Conservation (phyloP, 1,140 invertebrate species). For the Oppia nitens region DNA sequence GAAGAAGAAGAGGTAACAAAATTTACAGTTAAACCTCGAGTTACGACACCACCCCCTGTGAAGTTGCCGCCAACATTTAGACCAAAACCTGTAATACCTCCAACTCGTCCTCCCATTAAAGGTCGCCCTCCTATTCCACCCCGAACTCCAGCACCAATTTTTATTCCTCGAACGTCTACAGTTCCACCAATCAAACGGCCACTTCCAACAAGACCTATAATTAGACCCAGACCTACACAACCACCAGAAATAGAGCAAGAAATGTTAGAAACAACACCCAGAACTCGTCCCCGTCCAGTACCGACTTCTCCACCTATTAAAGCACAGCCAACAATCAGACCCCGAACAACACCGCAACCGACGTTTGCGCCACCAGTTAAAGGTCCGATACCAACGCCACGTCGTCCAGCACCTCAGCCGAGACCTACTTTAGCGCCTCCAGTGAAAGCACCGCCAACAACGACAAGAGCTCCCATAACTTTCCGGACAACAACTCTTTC, state of each 20-base stretch:
- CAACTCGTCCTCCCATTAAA: background rate
- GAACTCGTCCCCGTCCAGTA: background rate
- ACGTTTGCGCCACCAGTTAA: background rate
- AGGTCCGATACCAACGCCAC: background rate
- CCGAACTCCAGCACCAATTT: background rate
- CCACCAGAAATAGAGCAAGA: background rate
- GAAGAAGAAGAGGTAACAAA: background rate
- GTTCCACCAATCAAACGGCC: background rate
- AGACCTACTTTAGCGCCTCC: constrained; percentile 1
- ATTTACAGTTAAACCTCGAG: background rate
- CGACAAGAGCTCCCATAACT: background rate
- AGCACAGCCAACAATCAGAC: background rate
- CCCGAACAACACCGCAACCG: background rate
- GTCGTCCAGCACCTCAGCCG: background rate
- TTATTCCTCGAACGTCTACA: background rate
- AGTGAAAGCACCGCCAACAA: background rate
- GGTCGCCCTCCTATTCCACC: background rate
- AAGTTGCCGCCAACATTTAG: background rate
- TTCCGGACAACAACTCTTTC: background rate
- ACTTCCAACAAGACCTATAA: background rate
- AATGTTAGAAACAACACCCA: background rate
- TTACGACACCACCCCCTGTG: background rate
- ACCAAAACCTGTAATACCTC: background rate
- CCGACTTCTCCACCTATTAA: constrained; percentile 2
- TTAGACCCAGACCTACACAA: background rate